Conservation (phyloP, 2,888 invertebrate species). For the Heliconius aoede region DNA sequence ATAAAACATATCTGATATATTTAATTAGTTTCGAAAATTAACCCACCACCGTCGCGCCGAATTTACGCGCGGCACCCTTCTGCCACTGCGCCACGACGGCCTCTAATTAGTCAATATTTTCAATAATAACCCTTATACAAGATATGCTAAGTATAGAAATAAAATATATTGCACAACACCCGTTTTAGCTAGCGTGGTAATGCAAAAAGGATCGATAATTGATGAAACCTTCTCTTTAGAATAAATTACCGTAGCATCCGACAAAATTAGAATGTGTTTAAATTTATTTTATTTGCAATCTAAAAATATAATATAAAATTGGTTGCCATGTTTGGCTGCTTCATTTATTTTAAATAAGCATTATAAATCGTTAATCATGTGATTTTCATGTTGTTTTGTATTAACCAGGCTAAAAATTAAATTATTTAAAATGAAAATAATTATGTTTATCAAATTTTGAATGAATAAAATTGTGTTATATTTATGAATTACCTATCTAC, state of each 20-base stretch:
- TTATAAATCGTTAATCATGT: neutral
- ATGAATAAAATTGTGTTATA: neutral
- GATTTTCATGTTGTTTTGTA: too few relatives aligned
- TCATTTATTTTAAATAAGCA: neutral
- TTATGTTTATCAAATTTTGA: neutral
- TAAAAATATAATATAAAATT: neutral
- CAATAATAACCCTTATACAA: neutral
- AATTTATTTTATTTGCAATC: neutral
- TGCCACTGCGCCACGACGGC: too few relatives aligned
- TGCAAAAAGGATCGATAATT: slow-evolving; percentile 7
- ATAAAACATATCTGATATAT: neutral
- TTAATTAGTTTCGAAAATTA: too few relatives aligned
- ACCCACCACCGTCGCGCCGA: too few relatives aligned
- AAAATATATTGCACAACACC: neutral
- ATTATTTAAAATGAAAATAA: neutral
- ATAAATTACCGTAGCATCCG: slow-evolving; percentile 2
- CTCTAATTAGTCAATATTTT: neutral
- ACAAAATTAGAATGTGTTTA: slow-evolving; percentile 1
- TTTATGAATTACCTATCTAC: too few relatives aligned
- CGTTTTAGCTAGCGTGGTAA: neutral
- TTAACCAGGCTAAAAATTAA: too few relatives aligned
- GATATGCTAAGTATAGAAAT: neutral
- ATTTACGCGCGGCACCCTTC: too few relatives aligned
- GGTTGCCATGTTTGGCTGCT: neutral
- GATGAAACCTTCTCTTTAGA: slow-evolving; percentile 2